These are phyloP conservation scores for Uropsilus gracilis DNA, from an alignment of 2,113 vertebrate species.

Conservation along the genomic window DNA sequence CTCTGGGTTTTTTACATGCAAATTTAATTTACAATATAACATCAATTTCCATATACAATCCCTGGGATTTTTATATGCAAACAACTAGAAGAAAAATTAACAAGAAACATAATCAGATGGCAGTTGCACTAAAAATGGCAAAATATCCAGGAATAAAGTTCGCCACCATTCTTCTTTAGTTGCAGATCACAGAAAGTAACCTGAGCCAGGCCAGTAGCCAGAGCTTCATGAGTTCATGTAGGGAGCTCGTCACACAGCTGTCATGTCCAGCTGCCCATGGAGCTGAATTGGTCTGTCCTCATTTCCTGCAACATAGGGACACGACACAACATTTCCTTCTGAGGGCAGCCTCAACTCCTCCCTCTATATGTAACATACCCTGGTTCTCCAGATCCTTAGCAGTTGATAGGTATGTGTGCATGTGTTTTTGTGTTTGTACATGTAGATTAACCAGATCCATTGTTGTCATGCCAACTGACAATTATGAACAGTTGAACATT, in stretches of 20 bases:
- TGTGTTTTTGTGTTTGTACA: not conserved
- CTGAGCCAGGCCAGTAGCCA: not conserved
- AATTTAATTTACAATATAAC: no score
- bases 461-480: no score
- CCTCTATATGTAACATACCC: not conserved
- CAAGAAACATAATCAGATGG: not conserved
- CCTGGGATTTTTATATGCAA: no score
- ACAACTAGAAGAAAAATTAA: not conserved
- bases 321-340: not conserved
- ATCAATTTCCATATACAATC: no score
- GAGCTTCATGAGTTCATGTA: not conserved
- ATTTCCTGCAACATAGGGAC: not conserved
- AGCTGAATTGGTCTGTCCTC: fast-evolving
- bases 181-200: not conserved
- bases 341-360: not conserved
- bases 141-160: not conserved
- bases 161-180: not conserved
- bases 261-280: not conserved
- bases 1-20: no score
- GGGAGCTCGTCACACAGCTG: no score
- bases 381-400: not conserved
- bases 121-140: not conserved
- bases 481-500: no score
- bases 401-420: not conserved
- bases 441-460: not conserved